Evolutionary conservation across 2,797 vertebrate genomes (phyloP), one percentile per base, ranked within the genome.

Genomic region (Toxotes lorentzi): DNA sequence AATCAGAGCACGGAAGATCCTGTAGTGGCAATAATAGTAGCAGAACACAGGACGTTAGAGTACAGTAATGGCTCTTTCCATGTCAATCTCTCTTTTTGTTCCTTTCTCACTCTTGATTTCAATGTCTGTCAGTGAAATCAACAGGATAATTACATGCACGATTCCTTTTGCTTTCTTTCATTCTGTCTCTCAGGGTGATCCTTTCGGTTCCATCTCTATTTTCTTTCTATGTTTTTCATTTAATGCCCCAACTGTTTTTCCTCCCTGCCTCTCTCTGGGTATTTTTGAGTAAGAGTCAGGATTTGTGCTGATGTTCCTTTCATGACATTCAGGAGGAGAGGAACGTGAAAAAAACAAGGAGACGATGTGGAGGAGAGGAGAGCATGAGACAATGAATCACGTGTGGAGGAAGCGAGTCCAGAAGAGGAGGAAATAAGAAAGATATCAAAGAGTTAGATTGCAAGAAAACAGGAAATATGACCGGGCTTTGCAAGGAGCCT

Each of bases 291-390:
- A 51, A 63, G 56, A 65, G 56, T 32, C 24, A 73, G 48, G 51
- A 58, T 76, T 86, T 74, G 63, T 82, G 76, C 53, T 38, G 35
- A 40, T 41, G 41, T 79, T 86, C 67, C 50, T 75, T 79, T 86
- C 58, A 61, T 38, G 41, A 7, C 12, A n/a, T 54, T 5, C 16
- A 75, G 76, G 58, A n/a, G 0, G 59, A 74, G 62, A 30, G 27
- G 27, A 54, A 80, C 7, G 16, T 62, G 45, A 45, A 77, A 82
- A 81, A 84, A 64, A 57, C 11, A 41, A 16, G 10, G 48, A 70
- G 58, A 71, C 32, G 40, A 63, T 74, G 57, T 41, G 57, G 43
- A 74, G 45, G 30, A 48, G 32, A 53, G 64, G 34, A 30, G 43
- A 68, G 54, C 35, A 43, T 30, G 51, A 67, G 32, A 81, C 34